phyloP scores from a whole-genome alignment of 2,888 invertebrate species.

The Trissonchulus latispiculum region DNA sequence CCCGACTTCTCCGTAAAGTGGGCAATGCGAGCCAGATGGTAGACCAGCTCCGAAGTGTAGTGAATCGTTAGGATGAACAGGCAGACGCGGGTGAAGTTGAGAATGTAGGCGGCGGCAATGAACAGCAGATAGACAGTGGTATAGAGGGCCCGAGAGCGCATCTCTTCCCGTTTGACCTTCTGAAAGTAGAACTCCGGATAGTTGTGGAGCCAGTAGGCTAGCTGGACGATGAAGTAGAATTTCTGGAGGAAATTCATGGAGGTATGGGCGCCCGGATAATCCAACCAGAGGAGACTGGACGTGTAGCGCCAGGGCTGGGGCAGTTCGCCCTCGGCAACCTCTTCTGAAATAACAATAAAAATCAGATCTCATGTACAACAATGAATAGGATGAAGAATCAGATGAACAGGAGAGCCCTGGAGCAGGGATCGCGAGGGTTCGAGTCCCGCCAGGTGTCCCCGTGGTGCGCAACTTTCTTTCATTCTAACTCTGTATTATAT shows the following conservation, averaged over 20 bases:
- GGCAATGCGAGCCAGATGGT: constrained; percentile 72
- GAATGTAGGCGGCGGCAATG: constrained; percentile 70
- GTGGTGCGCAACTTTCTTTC: too few relatives aligned
- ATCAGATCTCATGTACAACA: too few relatives aligned
- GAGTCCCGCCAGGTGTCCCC: too few relatives aligned
- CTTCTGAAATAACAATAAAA: too few relatives aligned
- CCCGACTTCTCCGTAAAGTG: constrained; percentile 79
- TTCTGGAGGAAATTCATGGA: constrained; percentile 65
- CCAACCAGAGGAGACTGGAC: constrained; percentile 67
- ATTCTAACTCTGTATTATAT: too few relatives aligned
- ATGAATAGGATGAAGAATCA: too few relatives aligned
- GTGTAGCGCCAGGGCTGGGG: constrained; percentile 66
- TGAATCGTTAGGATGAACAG: constrained; percentile 77
- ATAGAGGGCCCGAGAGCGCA: constrained; percentile 56
- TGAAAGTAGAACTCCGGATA: constrained; percentile 97
- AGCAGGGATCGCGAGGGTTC: too few relatives aligned
- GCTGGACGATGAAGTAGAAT: constrained; percentile 79
- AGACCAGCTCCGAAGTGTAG: constrained; percentile 73
- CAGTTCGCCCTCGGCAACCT: too few relatives aligned
- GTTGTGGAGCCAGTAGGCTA: constrained; percentile 88
- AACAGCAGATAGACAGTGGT: constrained; percentile 68
- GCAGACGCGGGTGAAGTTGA: constrained; percentile 83
- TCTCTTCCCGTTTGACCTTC: constrained; percentile 61
- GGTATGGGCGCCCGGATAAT: constrained; percentile 60
- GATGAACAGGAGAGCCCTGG: too few relatives aligned